phyloP scores from a whole-genome alignment of 2,888 invertebrate genomes.

The Coleophora deauratella region DNA sequence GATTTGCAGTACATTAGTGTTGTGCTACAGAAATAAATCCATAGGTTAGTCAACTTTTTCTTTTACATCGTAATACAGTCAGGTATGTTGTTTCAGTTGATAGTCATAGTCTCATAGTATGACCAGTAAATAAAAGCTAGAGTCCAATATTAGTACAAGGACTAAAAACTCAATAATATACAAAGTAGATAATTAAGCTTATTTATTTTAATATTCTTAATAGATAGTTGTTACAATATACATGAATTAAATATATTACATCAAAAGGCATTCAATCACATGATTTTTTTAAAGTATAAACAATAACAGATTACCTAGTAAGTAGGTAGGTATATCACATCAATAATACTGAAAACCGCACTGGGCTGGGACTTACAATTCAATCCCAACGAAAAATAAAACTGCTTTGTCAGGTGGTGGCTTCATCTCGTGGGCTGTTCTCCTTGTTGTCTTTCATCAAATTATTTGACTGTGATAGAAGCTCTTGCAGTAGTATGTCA shows the following conservation, averaged over 20 bases:
- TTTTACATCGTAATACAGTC: too few species aligned
- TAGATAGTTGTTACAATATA: background rate
- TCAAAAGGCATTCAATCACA: constrained; percentile 1
- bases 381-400: constrained; percentile 52
- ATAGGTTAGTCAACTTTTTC: too few species aligned
- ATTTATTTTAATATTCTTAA: background rate
- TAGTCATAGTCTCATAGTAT: too few species aligned
- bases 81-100: too few species aligned
- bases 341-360: constrained; percentile 63
- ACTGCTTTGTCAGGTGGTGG: constrained; percentile 52
- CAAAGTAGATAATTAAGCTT: constrained; percentile 6
- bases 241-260: too few species aligned
- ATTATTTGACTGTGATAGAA: constrained; percentile 48
- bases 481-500: constrained; percentile 55
- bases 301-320: background rate
- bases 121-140: too few species aligned
- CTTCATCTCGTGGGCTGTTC: constrained; percentile 37
- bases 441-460: constrained; percentile 38
- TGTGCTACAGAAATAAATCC: too few species aligned
- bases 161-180: too few species aligned
- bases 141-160: too few species aligned
- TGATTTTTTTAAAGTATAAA: constrained; percentile 5
- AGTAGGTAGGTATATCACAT: constrained; percentile 27
- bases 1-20: too few species aligned
- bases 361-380: constrained; percentile 27